These are phyloP conservation scores for Goniozus legneri DNA, from an alignment of 1,140 invertebrate genomes.

Conservation along the genomic window DNA sequence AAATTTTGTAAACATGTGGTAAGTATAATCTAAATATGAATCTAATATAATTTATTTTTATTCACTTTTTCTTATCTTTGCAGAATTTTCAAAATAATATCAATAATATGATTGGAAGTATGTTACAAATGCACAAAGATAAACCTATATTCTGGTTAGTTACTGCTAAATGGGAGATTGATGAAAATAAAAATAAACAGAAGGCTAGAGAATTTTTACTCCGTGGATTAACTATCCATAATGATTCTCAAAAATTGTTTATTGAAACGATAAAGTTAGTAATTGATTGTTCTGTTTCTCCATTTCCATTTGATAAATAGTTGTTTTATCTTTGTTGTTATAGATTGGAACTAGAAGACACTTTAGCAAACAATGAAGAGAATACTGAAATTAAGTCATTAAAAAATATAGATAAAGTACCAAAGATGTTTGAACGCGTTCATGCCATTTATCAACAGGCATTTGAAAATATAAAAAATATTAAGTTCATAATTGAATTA, in stretches of 20 bases:
- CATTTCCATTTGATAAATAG: slow-evolving; percentile 5
- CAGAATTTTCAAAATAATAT: slow-evolving; percentile 48
- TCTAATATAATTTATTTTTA: not conserved
- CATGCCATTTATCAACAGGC: slow-evolving; percentile 55
- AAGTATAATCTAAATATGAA: slow-evolving; percentile 20
- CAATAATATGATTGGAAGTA: slow-evolving; percentile 53
- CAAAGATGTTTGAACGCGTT: slow-evolving; percentile 36
- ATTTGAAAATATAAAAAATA: slow-evolving; percentile 48
- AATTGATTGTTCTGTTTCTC: too few relatives aligned
- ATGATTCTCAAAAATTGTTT: slow-evolving; percentile 61
- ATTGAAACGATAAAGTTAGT: slow-evolving; percentile 51
- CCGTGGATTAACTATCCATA: slow-evolving; percentile 66
- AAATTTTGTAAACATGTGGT: slow-evolving; percentile 68
- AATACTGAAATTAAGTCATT: slow-evolving; percentile 5
- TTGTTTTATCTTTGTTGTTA: not conserved
- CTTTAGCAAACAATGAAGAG: slow-evolving; percentile 13
- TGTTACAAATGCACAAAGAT: slow-evolving; percentile 67
- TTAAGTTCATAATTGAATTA: slow-evolving; percentile 53
- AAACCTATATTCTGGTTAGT: slow-evolving; percentile 71
- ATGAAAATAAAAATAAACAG: slow-evolving; percentile 64
- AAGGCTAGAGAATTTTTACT: slow-evolving; percentile 64
- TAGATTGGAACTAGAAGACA: slow-evolving; percentile 39
- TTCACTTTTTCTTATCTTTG: slow-evolving; percentile 12
- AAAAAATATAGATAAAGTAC: slow-evolving; percentile 21
- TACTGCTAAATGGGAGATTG: slow-evolving; percentile 71